These are phyloP conservation scores for Neotoma lepida DNA, from an alignment of 2,113 vertebrate genomes.

Conservation along the genomic window DNA sequence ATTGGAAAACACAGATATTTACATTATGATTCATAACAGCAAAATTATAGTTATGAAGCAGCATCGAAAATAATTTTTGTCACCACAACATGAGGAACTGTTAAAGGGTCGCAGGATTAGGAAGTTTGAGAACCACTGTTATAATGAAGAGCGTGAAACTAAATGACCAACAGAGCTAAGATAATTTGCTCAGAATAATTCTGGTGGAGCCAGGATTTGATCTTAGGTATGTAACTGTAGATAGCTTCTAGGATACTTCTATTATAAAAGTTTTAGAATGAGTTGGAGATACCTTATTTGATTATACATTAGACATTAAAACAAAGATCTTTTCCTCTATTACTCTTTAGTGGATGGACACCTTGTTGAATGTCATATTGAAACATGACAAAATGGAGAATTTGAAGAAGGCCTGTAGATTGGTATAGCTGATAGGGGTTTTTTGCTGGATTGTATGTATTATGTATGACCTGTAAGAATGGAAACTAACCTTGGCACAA, in stretches of 20 bases:
- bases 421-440: slow-evolving; percentile 16
- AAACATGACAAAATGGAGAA: slow-evolving; percentile 20
- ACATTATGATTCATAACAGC: background rate
- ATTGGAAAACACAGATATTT: background rate
- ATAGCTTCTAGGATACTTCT: background rate
- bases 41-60: background rate
- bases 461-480: background rate
- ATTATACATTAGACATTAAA: background rate
- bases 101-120: background rate
- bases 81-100: background rate
- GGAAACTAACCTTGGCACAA: slow-evolving; percentile 17
- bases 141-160: slow-evolving; percentile 31
- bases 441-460: background rate
- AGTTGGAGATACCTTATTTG: background rate
- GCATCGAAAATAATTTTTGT: background rate
- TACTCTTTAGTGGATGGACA: background rate
- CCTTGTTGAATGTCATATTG: slow-evolving; percentile 8
- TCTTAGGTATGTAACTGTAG: background rate
- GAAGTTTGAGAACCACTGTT: background rate
- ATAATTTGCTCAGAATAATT: background rate
- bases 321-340: background rate
- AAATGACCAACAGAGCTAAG: slow-evolving; percentile 29
- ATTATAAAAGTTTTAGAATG: background rate
- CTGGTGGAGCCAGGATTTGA: background rate
- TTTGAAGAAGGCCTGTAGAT: background rate